phyloP scores from a whole-genome alignment of 2,113 vertebrate species.

The Perognathus longimembris region DNA sequence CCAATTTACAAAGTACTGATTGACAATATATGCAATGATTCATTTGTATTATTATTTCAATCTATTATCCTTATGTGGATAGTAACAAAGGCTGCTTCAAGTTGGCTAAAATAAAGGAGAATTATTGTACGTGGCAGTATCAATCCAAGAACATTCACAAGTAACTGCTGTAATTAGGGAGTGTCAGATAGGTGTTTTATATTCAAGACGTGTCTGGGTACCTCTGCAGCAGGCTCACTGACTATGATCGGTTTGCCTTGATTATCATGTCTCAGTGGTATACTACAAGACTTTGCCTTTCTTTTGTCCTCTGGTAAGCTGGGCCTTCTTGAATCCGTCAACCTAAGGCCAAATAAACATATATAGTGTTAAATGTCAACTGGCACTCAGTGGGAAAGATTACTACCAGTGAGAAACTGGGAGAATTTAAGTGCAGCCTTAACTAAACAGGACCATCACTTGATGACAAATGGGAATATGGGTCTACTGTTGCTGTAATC shows the following conservation, averaged over 20 bases:
- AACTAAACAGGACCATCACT: neutral
- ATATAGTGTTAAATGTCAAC: neutral
- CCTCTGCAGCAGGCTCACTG: neutral
- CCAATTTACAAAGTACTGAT: neutral
- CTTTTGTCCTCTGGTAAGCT: neutral
- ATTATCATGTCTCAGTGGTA: neutral
- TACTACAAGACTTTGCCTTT: neutral
- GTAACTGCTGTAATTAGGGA: neutral
- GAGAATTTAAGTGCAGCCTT: neutral
- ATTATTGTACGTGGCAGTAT: neutral
- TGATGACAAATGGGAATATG: neutral
- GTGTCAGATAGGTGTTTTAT: neutral
- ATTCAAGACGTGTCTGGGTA: neutral
- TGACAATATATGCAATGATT: neutral
- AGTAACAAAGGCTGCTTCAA: constrained; percentile 27
- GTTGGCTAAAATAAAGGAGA: constrained; percentile 3
- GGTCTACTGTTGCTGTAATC: neutral
- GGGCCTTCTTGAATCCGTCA: neutral
- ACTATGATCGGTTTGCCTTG: neutral
- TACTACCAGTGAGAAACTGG: neutral
- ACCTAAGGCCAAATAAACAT: neutral
- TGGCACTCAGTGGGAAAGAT: neutral
- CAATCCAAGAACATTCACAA: neutral
- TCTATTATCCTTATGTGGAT: constrained; percentile 21
- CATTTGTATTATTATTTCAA: neutral